Base-by-base conservation (phyloP, 2,888 invertebrate genomes). In the Noctua janthina region DNA sequence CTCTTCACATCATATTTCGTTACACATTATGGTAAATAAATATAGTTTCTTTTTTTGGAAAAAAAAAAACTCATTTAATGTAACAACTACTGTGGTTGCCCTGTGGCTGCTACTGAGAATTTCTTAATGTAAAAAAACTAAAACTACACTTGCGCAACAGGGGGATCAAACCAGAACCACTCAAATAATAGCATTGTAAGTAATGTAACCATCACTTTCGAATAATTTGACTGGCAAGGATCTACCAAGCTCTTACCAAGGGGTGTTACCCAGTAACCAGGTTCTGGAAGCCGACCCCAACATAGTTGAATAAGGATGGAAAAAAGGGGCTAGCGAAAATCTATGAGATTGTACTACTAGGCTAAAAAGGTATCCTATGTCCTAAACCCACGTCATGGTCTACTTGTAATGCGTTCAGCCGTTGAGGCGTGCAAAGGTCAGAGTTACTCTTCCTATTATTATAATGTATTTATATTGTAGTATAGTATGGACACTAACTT, bases 401-500 rank as follows among this genome's bases (percentile, higher is more conserved):
- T 13, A 43, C 13, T 23, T 39, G 23, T 54, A 20, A 20, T 54
- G 54, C 54, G 20, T 23, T 20, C 59, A 59, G 11, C 11, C n/a
- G n/a, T 59, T 59, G n/a, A 23, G 2, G n/a, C 11, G 1, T 29
- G 62, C 13, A 62, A 29, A 15, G 2, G 29, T 15, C 7, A 62
- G n/a, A 59, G n/a, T 59, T n/a, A 56, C 56, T 10, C 56, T 56
- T n/a, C 13, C n/a, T 15, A 59, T 5, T n/a, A 59, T 13, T 29
- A 62, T 6, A 29, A 29, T 15, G 13, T 62, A 64, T 62, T 62
- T 64, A 2, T 64, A 64, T 2, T 35, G 35, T 20, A 10, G 1
- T 35, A 35, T 64, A 29, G 15, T 35, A 23, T 13, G 46, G 15
- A 68, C n/a, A 76, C 66, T 67, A 15, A 97, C 94, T 91, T 97